These are phyloP conservation scores for Heliconius hewitsoni DNA, from an alignment of 1,140 invertebrate species.

Conservation along the genomic window DNA sequence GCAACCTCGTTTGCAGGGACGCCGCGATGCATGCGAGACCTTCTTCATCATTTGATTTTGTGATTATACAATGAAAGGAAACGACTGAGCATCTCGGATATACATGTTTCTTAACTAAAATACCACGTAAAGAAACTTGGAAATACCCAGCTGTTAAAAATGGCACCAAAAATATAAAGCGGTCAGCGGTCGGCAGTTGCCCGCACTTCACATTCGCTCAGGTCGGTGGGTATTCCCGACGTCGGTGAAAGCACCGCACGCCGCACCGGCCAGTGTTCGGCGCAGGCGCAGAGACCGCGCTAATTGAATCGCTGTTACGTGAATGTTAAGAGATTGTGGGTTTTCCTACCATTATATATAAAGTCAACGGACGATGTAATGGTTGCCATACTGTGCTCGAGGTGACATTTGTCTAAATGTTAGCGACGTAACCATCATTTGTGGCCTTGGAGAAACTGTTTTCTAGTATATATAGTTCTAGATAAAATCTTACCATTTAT, in stretches of 20 bases:
- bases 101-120: not conserved
- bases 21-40: not conserved
- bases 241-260: constrained; percentile 39
- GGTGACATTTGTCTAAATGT: not conserved
- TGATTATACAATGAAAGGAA: not conserved
- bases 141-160: constrained; percentile 29
- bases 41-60: not conserved
- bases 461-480: not conserved
- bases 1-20: constrained; percentile 25
- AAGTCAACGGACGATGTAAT: not conserved
- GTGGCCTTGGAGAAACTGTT: not conserved
- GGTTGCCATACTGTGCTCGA: not conserved
- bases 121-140: constrained; percentile 17
- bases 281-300: constrained; percentile 8
- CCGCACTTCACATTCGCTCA: constrained; percentile 19
- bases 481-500: not conserved
- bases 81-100: not conserved
- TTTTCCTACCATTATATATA: constrained; percentile 10
- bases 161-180: constrained; percentile 22
- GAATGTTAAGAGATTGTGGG: constrained; percentile 13
- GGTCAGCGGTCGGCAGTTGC: constrained; percentile 19
- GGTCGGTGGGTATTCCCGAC: constrained; percentile 39
- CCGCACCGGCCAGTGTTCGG: too few relatives aligned
- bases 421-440: not conserved
- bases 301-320: constrained; percentile 31